Evolutionary conservation across 2,797 vertebrate species (phyloP).

Genomic region (Molossus alvarezi): DNA sequence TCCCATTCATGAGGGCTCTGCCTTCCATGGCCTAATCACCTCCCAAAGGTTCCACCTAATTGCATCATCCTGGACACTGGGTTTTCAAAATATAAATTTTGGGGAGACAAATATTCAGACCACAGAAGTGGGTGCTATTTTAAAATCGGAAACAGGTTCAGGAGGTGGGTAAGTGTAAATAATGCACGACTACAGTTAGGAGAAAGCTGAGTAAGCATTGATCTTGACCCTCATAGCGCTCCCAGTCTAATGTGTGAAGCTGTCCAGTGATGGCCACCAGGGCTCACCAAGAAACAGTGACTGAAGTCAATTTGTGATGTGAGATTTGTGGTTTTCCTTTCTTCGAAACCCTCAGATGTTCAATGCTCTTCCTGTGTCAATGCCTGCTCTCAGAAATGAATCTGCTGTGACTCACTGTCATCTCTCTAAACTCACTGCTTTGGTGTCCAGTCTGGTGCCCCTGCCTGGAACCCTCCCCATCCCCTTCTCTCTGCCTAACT

Average conservation of each 20-base stretch:
- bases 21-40: neutral
- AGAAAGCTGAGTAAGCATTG: neutral
- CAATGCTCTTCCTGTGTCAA: neutral
- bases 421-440: neutral
- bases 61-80: neutral
- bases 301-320: neutral
- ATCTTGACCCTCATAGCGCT: neutral
- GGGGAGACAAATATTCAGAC: neutral
- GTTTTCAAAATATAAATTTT: neutral
- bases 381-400: neutral
- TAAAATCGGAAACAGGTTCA: neutral
- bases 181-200: neutral
- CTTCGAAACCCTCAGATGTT: neutral
- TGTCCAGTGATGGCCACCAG: neutral
- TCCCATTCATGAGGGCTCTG: neutral
- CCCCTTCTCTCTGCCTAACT: neutral
- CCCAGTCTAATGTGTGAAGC: neutral
- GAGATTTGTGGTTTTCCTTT: neutral
- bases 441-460: neutral
- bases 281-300: neutral
- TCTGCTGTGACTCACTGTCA: neutral
- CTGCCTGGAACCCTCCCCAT: rapidly evolving
- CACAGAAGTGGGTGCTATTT: neutral
- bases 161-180: neutral
- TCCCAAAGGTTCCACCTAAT: neutral